These are phyloP conservation scores for Labeo calbasu DNA, from an alignment of 2,797 vertebrate species.

Conservation along the genomic window DNA sequence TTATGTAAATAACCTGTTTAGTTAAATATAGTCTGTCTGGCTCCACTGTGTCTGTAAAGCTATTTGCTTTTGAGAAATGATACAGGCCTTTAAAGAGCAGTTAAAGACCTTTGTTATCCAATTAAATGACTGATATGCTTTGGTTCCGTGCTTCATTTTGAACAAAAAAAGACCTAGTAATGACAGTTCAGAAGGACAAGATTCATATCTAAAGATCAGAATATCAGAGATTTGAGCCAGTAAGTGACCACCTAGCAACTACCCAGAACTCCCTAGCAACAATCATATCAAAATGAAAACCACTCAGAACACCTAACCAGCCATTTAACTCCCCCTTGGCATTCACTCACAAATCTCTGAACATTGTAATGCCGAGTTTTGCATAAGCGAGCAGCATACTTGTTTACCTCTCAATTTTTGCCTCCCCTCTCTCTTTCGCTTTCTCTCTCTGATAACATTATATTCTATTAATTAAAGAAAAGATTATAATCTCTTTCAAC, in stretches of 20 bases:
- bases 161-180: neutral
- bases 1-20: neutral
- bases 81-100: neutral
- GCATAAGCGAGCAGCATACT: neutral
- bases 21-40: neutral
- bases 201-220: neutral
- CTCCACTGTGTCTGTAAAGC: neutral
- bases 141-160: neutral
- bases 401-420: neutral
- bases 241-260: neutral
- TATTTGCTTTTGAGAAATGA: constrained; percentile 23
- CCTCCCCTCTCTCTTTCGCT: neutral
- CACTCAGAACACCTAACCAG: neutral
- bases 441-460: neutral
- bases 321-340: neutral
- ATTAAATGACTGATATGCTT: neutral
- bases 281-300: neutral
- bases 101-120: neutral
- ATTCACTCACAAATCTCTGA: neutral
- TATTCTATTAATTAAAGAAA: neutral
- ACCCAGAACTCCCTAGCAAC: neutral
- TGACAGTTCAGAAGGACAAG: neutral
- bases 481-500: neutral
- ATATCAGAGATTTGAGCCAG: neutral
- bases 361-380: neutral